Conservation (phyloP, 2,797 vertebrate species). For the Poecilia picta region DNA sequence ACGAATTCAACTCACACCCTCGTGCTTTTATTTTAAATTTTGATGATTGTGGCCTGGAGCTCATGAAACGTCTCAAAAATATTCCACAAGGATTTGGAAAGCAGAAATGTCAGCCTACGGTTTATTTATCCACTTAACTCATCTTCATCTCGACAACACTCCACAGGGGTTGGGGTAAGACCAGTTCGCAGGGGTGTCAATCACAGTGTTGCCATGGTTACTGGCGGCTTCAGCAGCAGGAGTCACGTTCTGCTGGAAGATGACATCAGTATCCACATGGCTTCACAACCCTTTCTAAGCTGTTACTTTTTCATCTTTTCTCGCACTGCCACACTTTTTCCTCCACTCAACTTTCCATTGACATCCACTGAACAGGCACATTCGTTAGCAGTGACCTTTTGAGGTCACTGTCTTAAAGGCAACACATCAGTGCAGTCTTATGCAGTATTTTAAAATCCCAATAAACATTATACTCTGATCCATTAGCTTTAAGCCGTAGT, state of each 20-base stretch:
- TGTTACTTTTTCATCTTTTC: conserved; percentile 1
- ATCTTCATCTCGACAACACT: not conserved
- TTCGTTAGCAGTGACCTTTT: not conserved
- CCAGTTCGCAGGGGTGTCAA: not conserved
- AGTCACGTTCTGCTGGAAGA: not conserved
- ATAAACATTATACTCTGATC: not conserved
- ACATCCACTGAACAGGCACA: not conserved
- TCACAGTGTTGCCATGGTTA: not conserved
- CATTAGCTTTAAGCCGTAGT: not conserved
- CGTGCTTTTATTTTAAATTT: not conserved
- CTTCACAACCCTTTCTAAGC: not conserved
- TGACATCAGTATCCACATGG: not conserved
- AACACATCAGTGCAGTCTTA: not conserved
- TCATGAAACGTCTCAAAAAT: not conserved
- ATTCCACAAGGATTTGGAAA: not conserved
- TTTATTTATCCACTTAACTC: not conserved
- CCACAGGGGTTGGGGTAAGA: too few relatives aligned
- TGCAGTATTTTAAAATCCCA: not conserved
- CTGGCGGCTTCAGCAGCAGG: not conserved
- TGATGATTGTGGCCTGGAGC: not conserved
- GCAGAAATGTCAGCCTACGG: not conserved
- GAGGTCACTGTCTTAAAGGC: not conserved
- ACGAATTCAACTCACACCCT: not conserved
- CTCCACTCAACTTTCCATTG: conserved; percentile 4
- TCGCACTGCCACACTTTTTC: not conserved